Base-by-base conservation (phyloP, 92 coral and sea anemone species). In the Zoanthus solanderi region DNA sequence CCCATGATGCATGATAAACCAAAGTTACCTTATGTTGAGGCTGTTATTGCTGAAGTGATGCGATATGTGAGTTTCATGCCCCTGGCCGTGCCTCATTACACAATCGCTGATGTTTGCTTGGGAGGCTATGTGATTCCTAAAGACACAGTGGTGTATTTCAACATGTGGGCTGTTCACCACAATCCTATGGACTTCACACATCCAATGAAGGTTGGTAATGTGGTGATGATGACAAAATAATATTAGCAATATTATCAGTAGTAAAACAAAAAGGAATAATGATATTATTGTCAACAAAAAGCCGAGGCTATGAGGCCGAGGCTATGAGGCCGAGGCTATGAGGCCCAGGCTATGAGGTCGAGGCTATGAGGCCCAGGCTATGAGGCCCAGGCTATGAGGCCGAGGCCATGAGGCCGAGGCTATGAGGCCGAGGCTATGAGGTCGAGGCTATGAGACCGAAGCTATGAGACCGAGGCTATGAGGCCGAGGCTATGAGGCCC, bases 151-250 rank as follows among this genome's bases (percentile, higher is more conserved):
- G 93, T 92, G 78, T 76, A 92, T 66, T 9, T 94, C 52, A 94
- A 94, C 83, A 79, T 86, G 78, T 92, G 94, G 93, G 95, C 92
- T 63, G 92, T 94, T 29, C 92, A 92, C 72, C 92, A 89, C 73
- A 93, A 94, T 71, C 97, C 95, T 34, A 82, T 92, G 83, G 79
- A 83, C 56, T 94, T 94, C 89, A 61, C 84, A 2, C 89, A 89
- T 15, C 97, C 97, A 14, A 87, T 88, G 89, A 85, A 94, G 85
- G 85, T 81, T 23, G 50, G 75, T 66, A 17, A 13, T 37, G 15
- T 3, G 17, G 44, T 1, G 9, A 12, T 2, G 23, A 28, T 12
- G 53, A 29, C 46, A 34, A 23, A 6, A 47, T 6, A 45, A 46
- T 47, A 32, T 34, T 17, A 37, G 13, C 12, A 42, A 17, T 9